Evolutionary conservation across 2,113 vertebrate genomes (phyloP), one percentile per base, ranked within the genome.

Genomic region (Himantopus leucocephalus): DNA sequence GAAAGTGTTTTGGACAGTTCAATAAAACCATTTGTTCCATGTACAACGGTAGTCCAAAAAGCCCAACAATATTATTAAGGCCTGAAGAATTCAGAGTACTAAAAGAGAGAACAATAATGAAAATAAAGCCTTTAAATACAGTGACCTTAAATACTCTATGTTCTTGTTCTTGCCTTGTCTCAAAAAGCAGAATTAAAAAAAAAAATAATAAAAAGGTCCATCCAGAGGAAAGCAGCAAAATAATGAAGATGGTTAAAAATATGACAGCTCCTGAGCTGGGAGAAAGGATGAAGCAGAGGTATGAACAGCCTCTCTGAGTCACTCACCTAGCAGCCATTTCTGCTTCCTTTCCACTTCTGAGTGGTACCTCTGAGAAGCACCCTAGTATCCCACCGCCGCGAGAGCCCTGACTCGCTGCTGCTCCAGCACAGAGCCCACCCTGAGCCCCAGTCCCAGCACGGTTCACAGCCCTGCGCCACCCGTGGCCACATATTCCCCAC

Each of bases 1-100:
- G n/a, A 95, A 91, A 85, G 77, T 95, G 71, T 82, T 95, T 80
- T 84, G 79, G 94, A 95, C 95, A 96, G 91, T 92, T 95, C 85
- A 89, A 94, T 93, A 96, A 95, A 95, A 95, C 86, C 80, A 1
- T 94, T 94, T 95, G 77, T 95, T 94, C 84, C 22, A 18, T 5
- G 43, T 71, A 92, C 27, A 81, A 82, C 24, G 1, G 66, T 39
- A 95, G 92, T 92, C 88, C 94, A 88, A 96, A 92, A 92, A 82
- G 41, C 10, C 24, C 30, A 66, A 90, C 86, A 91, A 60, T 50
- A 73, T 94, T 92, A 97, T 91, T 97, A 97, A 92, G 48, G 45
- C 19, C 70, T 76, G 45, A 89, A 94, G 41, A 91, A 92, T 79
- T 85, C 21, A 20, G 41, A 66, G 27, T 64, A 87, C 52, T 91